A percentile compares a stretch with the other conserved stretches of the same genome.
phyloP scores from a whole-genome alignment of 2,888 invertebrate species.

The Nephrotoma appendiculata region DNA sequence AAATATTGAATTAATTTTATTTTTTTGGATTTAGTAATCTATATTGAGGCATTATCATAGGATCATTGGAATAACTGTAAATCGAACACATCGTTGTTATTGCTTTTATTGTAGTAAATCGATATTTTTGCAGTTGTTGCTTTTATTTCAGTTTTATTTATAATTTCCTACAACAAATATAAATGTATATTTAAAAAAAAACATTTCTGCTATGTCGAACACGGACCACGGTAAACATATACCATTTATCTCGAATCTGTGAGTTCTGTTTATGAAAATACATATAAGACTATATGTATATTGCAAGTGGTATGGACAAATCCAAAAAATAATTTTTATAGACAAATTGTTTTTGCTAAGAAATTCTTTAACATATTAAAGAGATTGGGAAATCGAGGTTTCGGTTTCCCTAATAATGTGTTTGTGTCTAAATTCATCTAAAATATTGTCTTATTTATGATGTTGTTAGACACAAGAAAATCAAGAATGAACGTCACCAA shows the following conservation, averaged over 20 bases:
- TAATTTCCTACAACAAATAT: no score
- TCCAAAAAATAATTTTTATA: background rate
- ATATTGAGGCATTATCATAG: background rate
- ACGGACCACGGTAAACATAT: background rate
- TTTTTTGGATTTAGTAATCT: background rate
- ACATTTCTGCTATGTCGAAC: background rate
- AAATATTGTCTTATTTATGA: background rate
- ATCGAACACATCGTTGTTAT: background rate
- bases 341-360: background rate
- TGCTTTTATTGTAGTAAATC: background rate
- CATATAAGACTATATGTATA: background rate
- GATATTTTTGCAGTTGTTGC: background rate
- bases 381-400: background rate
- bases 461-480: background rate
- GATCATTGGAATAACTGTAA: background rate
- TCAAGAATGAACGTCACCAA: background rate
- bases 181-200: no score
- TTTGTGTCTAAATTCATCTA: background rate
- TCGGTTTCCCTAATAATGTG: background rate
- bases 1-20: background rate
- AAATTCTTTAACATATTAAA: background rate
- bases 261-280: background rate
- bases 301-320: background rate
- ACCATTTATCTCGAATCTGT: background rate
- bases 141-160: background rate